Evolutionary conservation across 2,888 invertebrate genomes (phyloP), one percentile per base, ranked within the genome.

Genomic region (Malthinus seriepunctatus): DNA sequence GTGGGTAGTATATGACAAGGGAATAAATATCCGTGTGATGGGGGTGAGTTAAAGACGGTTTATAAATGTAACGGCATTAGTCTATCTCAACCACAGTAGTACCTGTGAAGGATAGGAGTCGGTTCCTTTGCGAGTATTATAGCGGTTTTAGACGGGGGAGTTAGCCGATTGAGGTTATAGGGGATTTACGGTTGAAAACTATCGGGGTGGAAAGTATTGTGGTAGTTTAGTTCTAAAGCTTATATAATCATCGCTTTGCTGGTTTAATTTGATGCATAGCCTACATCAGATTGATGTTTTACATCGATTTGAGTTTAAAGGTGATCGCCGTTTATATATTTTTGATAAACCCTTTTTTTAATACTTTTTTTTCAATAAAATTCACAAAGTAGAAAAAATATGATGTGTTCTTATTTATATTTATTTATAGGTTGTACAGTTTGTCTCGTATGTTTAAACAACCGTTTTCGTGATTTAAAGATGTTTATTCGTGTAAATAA

Each of bases 211-310:
- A 23, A 23, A 23, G 23, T 23, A 23, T 23, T 23, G 23, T 23
- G 23, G 23, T 23, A 55, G 64, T 64, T 62, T 56, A 63, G 51
- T 60, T 60, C 53, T 37, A 62, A 60, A 58, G 65, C 65, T 65
- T 65, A 63, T 65, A 63, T 65, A 63, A 65, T 65, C 65, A 62
- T 60, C 62, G 62, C 62, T 62, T 56, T 62, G 51, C 62, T 61
- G 65, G 62, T 65, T 63, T 62, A 62, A 63, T 63, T 65, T 60
- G 60, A 63, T 65, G 63, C 65, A 65, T 64, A 57, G 62, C 56
- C 56, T 60, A 38, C 44, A 56, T 56, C 56, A 56, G 52, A 56
- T 56, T 60, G 56, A 56, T 60, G 56, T 56, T 56, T 50, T 37
- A 49, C 56, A 60, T 60, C 56, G 60, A 60, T 60, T 60, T 38